These are phyloP conservation scores for Elgaria multicarinata DNA, from an alignment of 2,113 vertebrate genomes.

Conservation along the genomic window DNA sequence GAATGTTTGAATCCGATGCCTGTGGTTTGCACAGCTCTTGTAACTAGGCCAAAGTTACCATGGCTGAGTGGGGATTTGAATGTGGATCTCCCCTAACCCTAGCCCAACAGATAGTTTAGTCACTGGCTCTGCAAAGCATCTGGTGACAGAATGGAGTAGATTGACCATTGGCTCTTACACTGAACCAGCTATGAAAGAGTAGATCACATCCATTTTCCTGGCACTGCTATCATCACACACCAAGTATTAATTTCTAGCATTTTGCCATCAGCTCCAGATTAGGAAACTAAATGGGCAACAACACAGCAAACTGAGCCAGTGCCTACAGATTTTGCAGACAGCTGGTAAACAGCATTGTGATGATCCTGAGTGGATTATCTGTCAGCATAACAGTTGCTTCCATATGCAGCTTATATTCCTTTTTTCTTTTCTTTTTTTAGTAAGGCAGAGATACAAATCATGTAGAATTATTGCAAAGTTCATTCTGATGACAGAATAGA, in stretches of 20 bases:
- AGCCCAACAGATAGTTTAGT: background rate
- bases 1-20: too few relatives aligned
- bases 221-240: constrained; percentile 20
- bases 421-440: background rate
- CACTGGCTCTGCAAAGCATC: background rate
- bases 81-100: background rate
- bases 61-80: background rate
- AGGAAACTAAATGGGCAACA: background rate
- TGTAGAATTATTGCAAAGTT: background rate
- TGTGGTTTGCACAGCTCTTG: too few relatives aligned
- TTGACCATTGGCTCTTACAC: background rate
- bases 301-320: background rate
- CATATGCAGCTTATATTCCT: constrained; percentile 14
- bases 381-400: constrained; percentile 27
- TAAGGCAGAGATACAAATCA: constrained; percentile 15
- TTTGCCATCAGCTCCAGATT: background rate
- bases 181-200: constrained; percentile 42
- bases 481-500: constrained; percentile 22
- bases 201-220: background rate
- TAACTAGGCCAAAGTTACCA: background rate
- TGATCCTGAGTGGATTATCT: constrained; percentile 21
- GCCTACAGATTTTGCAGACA: background rate
- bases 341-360: constrained; percentile 14
- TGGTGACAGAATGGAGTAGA: background rate
- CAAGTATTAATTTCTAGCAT: constrained; percentile 18